Percentiles rank a stretch among this genome's conserved stretches.
Evolutionary conservation across 2,797 vertebrate genomes (phyloP).

Genomic region (Cynopterus sphinx): DNA sequence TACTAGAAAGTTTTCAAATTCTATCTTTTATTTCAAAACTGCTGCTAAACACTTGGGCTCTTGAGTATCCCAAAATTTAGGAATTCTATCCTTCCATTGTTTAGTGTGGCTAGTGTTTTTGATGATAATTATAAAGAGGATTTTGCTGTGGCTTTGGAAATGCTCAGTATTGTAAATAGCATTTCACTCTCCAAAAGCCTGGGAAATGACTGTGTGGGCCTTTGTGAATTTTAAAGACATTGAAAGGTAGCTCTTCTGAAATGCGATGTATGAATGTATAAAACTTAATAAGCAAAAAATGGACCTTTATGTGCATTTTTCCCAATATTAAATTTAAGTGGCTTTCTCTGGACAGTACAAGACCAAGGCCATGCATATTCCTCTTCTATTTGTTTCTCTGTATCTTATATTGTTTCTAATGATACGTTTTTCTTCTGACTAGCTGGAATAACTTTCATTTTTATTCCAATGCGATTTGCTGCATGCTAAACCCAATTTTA

Average conservation of each 20-base stretch:
- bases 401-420: neutral
- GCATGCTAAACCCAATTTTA: constrained; percentile 55
- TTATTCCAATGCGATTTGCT: constrained; percentile 48
- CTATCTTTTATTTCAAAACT: neutral
- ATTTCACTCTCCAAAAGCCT: constrained; percentile 47
- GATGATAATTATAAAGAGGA: constrained; percentile 65
- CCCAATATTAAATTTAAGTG: neutral
- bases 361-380: neutral
- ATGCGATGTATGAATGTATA: constrained; percentile 14
- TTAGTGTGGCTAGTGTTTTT: constrained; percentile 52
- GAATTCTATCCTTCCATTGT: constrained; percentile 40
- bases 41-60: neutral
- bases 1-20: neutral
- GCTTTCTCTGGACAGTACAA: constrained; percentile 23
- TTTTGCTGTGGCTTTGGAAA: constrained; percentile 66
- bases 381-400: constrained; percentile 23
- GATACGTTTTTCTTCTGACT: neutral
- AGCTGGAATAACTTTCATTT: neutral
- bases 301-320: neutral
- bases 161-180: constrained; percentile 26
- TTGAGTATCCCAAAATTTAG: constrained; percentile 14
- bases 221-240: constrained; percentile 38
- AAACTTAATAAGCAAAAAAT: constrained; percentile 43
- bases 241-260: constrained; percentile 60
- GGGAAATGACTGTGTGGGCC: constrained; percentile 35